Conservation (phyloP, 2,797 vertebrate genomes). For the Anguilla pacifica region DNA sequence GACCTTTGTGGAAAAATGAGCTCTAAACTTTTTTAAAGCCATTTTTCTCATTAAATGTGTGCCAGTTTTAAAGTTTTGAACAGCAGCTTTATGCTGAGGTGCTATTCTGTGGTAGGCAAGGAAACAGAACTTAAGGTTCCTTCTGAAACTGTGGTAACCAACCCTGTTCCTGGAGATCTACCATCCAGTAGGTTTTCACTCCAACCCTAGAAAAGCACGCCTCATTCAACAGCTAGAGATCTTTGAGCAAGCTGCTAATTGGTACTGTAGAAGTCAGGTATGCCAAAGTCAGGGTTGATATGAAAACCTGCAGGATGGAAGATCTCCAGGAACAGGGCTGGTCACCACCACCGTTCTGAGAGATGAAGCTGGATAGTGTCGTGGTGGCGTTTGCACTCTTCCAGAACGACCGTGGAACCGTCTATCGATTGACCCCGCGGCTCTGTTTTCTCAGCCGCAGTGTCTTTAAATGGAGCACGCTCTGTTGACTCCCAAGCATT, state of each 20-base stretch:
- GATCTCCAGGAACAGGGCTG: too few relatives aligned
- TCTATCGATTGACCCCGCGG: not conserved
- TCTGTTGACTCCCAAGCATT: not conserved
- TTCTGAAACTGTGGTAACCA: not conserved
- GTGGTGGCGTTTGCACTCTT: not conserved
- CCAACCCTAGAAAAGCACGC: too few relatives aligned
- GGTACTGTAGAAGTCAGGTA: too few relatives aligned
- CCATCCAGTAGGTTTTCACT: too few relatives aligned
- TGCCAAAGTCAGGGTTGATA: too few relatives aligned
- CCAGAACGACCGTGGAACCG: not conserved
- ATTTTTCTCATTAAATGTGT: constrained; percentile 2
- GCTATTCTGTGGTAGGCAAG: not conserved
- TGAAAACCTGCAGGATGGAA: too few relatives aligned
- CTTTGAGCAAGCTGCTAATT: too few relatives aligned
- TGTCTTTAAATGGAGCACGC: not conserved
- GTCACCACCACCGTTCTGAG: not conserved
- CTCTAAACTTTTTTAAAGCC: not conserved
- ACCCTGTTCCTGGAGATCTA: too few relatives aligned
- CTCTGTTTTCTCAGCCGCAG: not conserved
- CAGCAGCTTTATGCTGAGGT: not conserved
- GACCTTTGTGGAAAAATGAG: not conserved
- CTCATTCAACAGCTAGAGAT: too few relatives aligned
- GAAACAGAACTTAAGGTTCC: not conserved
- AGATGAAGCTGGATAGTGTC: not conserved
- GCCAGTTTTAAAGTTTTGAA: not conserved